These are phyloP conservation scores for Conus canariensis DNA, from an alignment of 2,888 invertebrate species.

Conservation along the genomic window DNA sequence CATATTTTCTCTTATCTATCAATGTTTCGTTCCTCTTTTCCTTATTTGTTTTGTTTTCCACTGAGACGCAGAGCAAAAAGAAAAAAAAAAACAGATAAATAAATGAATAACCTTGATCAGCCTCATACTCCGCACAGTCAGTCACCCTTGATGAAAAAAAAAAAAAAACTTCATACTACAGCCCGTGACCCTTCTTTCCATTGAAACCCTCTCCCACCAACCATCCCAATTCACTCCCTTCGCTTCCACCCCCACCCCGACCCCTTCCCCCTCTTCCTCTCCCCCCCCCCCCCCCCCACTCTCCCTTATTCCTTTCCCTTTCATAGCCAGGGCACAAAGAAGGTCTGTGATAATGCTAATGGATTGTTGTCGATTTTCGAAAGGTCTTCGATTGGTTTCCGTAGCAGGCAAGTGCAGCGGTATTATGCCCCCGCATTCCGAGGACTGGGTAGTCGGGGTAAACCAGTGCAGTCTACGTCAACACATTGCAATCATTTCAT, in stretches of 20 bases:
- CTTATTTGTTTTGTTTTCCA: background rate
- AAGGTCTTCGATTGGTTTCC: constrained; percentile 17
- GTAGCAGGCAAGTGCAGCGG: constrained; percentile 28
- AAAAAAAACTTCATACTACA: background rate
- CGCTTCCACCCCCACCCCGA: background rate
- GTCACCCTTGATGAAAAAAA: no score
- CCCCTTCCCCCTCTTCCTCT: background rate
- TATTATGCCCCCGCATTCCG: constrained; percentile 9
- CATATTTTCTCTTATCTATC: background rate
- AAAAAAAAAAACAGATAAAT: no score
- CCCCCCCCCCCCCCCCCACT: background rate
- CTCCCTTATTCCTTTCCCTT: background rate
- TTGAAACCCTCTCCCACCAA: no score
- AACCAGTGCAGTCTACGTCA: constrained; percentile 26
- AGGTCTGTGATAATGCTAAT: constrained; percentile 38
- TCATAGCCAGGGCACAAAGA: background rate
- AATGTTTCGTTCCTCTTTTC: background rate
- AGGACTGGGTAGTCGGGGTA: background rate
- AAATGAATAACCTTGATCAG: background rate
- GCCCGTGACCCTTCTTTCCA: background rate
- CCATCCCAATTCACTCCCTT: background rate
- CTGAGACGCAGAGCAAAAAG: background rate
- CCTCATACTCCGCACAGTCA: no score
- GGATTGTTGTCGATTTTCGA: constrained; percentile 37
- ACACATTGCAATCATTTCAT: constrained; percentile 45